phyloP scores from a whole-genome alignment of 2,797 vertebrate species.

The Parauchenoglanis ngamensis region DNA sequence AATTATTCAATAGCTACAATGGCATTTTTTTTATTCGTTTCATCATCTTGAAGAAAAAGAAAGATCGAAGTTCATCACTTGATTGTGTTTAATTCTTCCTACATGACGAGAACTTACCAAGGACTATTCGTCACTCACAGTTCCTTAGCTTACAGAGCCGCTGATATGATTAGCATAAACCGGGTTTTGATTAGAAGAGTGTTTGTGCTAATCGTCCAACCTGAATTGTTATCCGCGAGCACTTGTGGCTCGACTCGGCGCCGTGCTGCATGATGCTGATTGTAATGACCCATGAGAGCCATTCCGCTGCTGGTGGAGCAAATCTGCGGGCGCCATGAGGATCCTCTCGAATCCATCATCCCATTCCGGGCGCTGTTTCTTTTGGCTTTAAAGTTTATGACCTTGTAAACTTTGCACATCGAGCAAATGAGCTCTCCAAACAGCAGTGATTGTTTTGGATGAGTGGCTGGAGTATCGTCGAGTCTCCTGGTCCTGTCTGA shows the following conservation, averaged over 20 bases:
- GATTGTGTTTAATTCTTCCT: neutral
- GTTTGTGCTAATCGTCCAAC: neutral
- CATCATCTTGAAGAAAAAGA: neutral
- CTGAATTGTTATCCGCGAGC: neutral
- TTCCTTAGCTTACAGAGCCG: neutral
- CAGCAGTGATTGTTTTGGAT: neutral
- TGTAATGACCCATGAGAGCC: slow-evolving; percentile 25
- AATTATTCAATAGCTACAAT: neutral
- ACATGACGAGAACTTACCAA: neutral
- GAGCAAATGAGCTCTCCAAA: slow-evolving; percentile 6
- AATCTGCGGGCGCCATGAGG: neutral
- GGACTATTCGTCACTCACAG: neutral
- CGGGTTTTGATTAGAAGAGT: neutral
- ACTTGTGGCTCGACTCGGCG: neutral
- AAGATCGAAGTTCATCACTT: neutral
- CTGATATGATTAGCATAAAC: neutral
- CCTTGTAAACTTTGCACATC: slow-evolving; percentile 9
- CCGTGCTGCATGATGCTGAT: slow-evolving; percentile 23
- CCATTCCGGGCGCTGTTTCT: neutral
- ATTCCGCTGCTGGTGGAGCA: neutral
- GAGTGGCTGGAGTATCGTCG: neutral
- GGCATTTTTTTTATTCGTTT: neutral
- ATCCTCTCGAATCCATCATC: neutral
- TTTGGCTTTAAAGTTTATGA: neutral
- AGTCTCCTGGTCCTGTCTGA: neutral